Evolutionary conservation across 2,113 vertebrate species (phyloP), one percentile per base, ranked within the genome.

Genomic region (Sciurus niger): DNA sequence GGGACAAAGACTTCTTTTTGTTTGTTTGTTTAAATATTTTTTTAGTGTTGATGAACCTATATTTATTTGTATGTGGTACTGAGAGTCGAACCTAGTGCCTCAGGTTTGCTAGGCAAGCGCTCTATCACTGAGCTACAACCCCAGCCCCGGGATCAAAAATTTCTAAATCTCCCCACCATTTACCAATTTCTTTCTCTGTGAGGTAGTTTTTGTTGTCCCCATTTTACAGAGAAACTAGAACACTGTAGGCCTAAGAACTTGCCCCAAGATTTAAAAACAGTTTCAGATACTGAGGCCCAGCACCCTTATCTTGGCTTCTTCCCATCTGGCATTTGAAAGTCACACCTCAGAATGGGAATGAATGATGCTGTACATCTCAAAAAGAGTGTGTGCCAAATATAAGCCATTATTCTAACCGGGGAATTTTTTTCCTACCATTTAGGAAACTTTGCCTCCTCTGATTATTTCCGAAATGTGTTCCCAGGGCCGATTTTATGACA

Each of bases 391-490:
- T 40, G 46, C 82, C 85, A 46, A 70, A 37, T n/a, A 48, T 2
- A 82, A 85, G 73, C 93, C 89, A 24, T 79, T 92, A 13, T 78
- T 55, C 88, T 34, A 86, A 34, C 37, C 3, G 1, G 55, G 73
- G 65, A 83, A 70, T 8, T 40, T 70, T 70, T 55, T n/a, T 16
- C 94, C 93, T 86, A 18, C 51, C 28, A 46, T 63, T 74, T 84
- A 88, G 90, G 76, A 95, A 94, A 46, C 2, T 77, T 58, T 25
- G n/a, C 94, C 78, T 77, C 87, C 84, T 89, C 70, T 37, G 63
- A 65, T 28, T 84, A 55, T 65, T 83, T 96, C 95, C 0, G 0
- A 94, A 89, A 74, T 83, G 48, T 68, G 28, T 95, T 85, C 90
- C 88, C 96, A 84, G 73, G 51, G 51, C n/a, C 22, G 14, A 63